A percentile compares a stretch with the other conserved stretches of the same genome.
Conservation (phyloP, 2,888 invertebrate species). For the Mesorhabditis belari region DNA sequence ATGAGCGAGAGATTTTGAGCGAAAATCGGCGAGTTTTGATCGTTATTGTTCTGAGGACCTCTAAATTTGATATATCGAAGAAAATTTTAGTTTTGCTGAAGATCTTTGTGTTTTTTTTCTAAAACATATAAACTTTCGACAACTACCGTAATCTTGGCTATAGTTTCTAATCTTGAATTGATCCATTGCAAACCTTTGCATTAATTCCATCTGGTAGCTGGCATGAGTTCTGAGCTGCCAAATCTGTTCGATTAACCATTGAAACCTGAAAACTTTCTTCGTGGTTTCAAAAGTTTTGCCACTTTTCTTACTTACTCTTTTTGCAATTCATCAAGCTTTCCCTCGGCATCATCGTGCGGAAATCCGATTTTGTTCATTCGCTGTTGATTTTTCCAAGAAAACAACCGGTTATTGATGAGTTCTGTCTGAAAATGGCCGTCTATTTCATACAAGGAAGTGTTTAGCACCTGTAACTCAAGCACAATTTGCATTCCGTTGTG, state of each 20-base stretch:
- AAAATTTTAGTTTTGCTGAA: not conserved
- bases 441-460: too few relatives aligned
- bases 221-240: constrained; percentile 51
- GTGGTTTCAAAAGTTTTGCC: not conserved
- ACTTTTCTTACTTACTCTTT: too few relatives aligned
- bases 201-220: constrained; percentile 49
- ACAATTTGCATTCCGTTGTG: constrained; percentile 44
- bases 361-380: constrained; percentile 52
- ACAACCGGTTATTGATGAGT: constrained; percentile 44
- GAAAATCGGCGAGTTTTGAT: constrained; percentile 37
- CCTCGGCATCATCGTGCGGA: constrained; percentile 48
- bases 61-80: too few relatives aligned
- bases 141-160: too few relatives aligned
- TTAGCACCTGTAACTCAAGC: constrained; percentile 34
- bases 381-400: constrained; percentile 52
- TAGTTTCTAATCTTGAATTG: too few relatives aligned
- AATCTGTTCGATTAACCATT: constrained; percentile 50
- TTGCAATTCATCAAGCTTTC: constrained; percentile 49
- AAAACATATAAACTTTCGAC: too few relatives aligned
- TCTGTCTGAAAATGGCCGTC: constrained; percentile 33
- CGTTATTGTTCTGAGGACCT: constrained; percentile 41
- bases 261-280: constrained; percentile 40
- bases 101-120: too few relatives aligned
- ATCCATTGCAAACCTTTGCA: constrained; percentile 33
- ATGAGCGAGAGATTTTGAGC: constrained; percentile 15